These are phyloP conservation scores for Cyprinodon tularosa DNA, from an alignment of 2,113 vertebrate genomes.

Conservation along the genomic window DNA sequence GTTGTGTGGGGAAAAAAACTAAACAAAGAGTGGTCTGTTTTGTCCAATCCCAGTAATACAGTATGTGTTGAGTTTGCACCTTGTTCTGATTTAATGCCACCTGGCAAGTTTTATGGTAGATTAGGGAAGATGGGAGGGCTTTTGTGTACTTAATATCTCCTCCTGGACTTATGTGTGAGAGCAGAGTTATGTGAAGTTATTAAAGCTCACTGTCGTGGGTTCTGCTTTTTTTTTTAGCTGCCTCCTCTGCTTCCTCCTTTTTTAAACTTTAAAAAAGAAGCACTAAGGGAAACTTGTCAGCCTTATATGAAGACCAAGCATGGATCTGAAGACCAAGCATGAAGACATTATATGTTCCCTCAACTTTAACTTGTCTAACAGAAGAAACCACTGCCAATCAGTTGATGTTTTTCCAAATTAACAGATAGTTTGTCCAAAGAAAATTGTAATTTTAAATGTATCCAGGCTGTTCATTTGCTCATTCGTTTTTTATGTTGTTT, in stretches of 20 bases:
- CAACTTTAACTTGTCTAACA: neutral
- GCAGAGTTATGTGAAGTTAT: conserved; percentile 48
- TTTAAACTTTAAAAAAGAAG: conserved; percentile 34
- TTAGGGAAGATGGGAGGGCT: conserved; percentile 3
- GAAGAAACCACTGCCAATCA: neutral
- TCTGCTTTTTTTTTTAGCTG: conserved; percentile 49
- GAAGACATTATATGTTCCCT: neutral
- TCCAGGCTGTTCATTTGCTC: neutral
- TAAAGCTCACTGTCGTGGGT: conserved; percentile 61
- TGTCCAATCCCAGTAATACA: neutral
- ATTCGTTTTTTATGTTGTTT: neutral
- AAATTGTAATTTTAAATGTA: neutral
- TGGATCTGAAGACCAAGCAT: neutral
- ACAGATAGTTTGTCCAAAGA: conserved; percentile 3
- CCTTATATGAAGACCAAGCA: neutral
- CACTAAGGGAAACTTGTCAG: neutral
- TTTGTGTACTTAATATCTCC: conserved; percentile 25
- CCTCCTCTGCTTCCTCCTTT: conserved; percentile 46
- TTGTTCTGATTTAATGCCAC: conserved; percentile 14
- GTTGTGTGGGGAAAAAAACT: conserved; percentile 17
- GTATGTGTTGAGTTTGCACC: neutral
- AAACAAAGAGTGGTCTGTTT: conserved; percentile 11
- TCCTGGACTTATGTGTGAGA: conserved; percentile 34
- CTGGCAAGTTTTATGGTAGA: conserved; percentile 6
- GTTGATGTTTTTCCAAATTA: neutral